These are phyloP conservation scores for Sarotherodon lohbergeri DNA, from an alignment of 2,113 vertebrate species.

Conservation along the genomic window DNA sequence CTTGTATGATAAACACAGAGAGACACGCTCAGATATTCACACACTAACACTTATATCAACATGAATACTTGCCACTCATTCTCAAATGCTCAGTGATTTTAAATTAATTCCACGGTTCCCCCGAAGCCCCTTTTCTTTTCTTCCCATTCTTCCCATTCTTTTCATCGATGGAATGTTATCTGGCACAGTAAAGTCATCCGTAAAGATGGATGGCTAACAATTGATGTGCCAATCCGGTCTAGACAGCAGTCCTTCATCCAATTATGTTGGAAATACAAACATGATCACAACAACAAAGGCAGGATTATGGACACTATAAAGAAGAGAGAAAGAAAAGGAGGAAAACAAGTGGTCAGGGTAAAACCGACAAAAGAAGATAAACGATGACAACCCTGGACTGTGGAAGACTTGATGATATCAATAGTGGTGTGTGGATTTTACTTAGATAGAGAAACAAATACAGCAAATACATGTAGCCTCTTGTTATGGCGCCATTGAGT, in stretches of 20 bases:
- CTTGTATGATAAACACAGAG: neutral
- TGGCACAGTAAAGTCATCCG: slow-evolving; percentile 45
- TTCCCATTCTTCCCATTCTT: slow-evolving; percentile 22
- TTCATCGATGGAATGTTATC: slow-evolving; percentile 51
- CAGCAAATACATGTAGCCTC: slow-evolving; percentile 1
- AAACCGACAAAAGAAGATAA: slow-evolving; percentile 50
- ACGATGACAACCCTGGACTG: slow-evolving; percentile 15
- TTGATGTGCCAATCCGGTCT: slow-evolving; percentile 66
- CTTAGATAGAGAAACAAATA: neutral
- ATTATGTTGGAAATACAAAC: slow-evolving; percentile 76
- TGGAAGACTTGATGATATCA: slow-evolving; percentile 45
- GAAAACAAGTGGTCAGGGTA: slow-evolving; percentile 53
- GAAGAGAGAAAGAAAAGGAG: slow-evolving; percentile 5
- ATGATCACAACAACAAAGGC: slow-evolving; percentile 71
- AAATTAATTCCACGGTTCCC: slow-evolving; percentile 1
- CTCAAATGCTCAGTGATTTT: neutral
- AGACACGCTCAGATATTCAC: neutral
- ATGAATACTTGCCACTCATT: neutral
- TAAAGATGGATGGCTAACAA: slow-evolving; percentile 64
- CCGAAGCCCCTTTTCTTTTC: slow-evolving; percentile 4
- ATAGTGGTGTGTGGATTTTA: slow-evolving; percentile 31
- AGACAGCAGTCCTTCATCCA: slow-evolving; percentile 67
- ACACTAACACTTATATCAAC: neutral
- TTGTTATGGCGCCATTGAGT: neutral
- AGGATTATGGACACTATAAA: slow-evolving; percentile 64